These are phyloP conservation scores for Grallaria varia DNA, from an alignment of 2,113 vertebrate species.

Conservation along the genomic window DNA sequence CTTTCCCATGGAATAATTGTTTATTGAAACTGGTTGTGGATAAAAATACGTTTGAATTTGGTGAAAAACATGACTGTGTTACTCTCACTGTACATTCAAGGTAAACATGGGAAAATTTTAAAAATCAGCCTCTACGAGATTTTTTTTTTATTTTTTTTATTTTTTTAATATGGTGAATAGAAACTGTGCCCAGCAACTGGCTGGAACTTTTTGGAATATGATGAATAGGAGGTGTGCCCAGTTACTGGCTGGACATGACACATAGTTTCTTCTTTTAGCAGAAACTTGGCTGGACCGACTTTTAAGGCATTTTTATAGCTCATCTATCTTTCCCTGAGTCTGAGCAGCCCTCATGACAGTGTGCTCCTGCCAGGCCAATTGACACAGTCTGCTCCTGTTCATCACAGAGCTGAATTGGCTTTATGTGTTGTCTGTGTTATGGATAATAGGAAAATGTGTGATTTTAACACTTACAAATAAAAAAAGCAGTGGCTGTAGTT, in stretches of 20 bases:
- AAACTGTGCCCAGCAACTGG: background rate
- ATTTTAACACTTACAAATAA: background rate
- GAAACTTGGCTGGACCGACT: background rate
- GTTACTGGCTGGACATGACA: constrained; percentile 18
- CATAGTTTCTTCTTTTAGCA: constrained; percentile 16
- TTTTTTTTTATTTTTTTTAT: background rate
- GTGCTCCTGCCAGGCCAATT: background rate
- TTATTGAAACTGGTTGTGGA: background rate
- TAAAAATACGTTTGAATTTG: background rate
- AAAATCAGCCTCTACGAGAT: background rate
- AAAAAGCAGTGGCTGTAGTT: background rate
- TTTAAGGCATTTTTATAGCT: background rate
- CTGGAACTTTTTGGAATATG: background rate
- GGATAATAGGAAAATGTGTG: background rate
- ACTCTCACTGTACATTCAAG: background rate
- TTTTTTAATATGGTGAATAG: background rate
- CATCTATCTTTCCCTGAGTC: background rate
- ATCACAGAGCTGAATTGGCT: background rate
- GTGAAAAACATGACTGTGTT: background rate
- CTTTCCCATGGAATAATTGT: constrained; percentile 2
- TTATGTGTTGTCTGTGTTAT: background rate
- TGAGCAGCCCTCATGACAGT: background rate
- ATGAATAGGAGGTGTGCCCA: constrained; percentile 42
- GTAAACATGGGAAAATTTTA: background rate
- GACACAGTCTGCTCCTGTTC: background rate